Evolutionary conservation across 2,797 vertebrate genomes (phyloP).

Genomic region (Pipistrellus pygmaeus): DNA sequence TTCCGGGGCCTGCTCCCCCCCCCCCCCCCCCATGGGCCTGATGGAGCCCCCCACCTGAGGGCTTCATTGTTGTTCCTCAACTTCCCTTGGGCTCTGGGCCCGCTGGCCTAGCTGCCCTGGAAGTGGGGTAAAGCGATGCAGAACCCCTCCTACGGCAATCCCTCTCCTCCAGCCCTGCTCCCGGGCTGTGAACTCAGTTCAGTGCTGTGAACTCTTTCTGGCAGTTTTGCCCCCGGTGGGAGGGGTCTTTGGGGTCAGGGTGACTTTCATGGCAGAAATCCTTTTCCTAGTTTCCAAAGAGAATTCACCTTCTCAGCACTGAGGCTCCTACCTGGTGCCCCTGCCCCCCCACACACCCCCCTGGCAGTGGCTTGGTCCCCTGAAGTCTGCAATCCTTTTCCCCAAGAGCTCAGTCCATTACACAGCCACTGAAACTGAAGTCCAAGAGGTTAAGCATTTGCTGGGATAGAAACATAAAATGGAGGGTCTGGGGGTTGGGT

Average conservation of each 20-base stretch:
- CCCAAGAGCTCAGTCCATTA: background rate
- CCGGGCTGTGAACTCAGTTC: background rate
- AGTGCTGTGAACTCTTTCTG: background rate
- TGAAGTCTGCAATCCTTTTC: background rate
- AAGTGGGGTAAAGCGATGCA: background rate
- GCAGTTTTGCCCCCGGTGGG: background rate
- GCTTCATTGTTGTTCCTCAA: background rate
- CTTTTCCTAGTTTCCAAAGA: background rate
- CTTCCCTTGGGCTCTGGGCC: background rate
- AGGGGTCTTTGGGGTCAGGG: background rate
- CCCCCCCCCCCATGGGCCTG: background rate
- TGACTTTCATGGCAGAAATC: background rate
- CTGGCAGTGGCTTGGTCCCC: background rate
- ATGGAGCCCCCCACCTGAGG: background rate
- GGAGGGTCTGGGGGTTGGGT: background rate
- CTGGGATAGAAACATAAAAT: background rate
- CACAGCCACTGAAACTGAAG: conserved; percentile 2
- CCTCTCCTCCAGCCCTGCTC: background rate
- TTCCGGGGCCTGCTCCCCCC: background rate
- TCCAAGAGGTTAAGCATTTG: background rate
- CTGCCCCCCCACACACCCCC: background rate
- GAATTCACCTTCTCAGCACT: background rate
- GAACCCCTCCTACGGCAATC: background rate
- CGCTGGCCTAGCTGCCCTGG: background rate
- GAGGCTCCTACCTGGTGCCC: background rate